A percentile compares a stretch with the other conserved stretches of the same genome.
phyloP scores from a whole-genome alignment of 2,113 vertebrate species.

The Hippocampus barbouri region DNA sequence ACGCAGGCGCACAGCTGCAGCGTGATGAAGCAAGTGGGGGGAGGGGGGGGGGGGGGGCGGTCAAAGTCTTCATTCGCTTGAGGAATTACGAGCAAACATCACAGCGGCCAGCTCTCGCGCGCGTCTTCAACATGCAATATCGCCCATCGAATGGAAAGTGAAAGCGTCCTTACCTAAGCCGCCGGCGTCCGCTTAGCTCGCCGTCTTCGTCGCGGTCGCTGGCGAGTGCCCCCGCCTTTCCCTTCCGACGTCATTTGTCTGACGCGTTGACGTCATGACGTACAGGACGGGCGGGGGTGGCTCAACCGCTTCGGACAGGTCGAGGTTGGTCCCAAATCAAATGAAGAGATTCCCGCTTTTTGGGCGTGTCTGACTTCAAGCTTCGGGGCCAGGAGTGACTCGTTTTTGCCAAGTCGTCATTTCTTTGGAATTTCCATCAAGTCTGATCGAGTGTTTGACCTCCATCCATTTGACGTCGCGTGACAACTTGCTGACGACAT shows the following conservation, averaged over 20 bases:
- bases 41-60: no score
- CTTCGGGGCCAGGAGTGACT: no score
- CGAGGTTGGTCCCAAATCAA: not conserved
- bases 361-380: not conserved
- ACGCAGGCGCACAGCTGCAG: slow-evolving; percentile 24
- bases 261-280: slow-evolving; percentile 42
- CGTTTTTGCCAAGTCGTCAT: no score
- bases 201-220: slow-evolving; percentile 30
- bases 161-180: slow-evolving; percentile 32
- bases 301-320: not conserved
- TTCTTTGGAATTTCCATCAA: no score
- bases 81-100: no score
- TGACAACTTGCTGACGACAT: no score
- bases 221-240: slow-evolving; percentile 2
- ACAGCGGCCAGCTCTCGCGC: not conserved
- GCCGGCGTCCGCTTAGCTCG: slow-evolving; percentile 45
- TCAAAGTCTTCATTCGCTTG: no score
- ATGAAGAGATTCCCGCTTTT: not conserved
- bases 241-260: not conserved
- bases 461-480: no score
- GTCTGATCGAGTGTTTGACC: no score
- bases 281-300: slow-evolving; percentile 5
- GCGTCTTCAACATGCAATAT: not conserved
- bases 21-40: slow-evolving; percentile 30
- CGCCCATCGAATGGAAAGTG: not conserved